These are phyloP conservation scores for Siphlonurus alternatus DNA, from an alignment of 2,888 invertebrate genomes.

Conservation along the genomic window DNA sequence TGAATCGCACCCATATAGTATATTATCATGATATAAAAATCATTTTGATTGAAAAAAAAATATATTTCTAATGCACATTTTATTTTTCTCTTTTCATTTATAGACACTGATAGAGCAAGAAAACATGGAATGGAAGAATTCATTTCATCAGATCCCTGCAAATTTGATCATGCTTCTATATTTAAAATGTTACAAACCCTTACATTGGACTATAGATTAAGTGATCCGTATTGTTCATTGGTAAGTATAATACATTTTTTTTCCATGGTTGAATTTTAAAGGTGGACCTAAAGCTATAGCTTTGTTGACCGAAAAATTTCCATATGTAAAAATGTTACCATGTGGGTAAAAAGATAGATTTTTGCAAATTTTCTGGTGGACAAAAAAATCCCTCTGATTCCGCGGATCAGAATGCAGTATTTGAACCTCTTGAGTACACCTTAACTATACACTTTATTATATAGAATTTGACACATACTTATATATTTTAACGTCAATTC, in stretches of 20 bases:
- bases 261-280: constrained; percentile 4
- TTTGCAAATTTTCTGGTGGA: no score
- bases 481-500: no score
- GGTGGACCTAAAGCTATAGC: neutral
- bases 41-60: no score
- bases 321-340: neutral
- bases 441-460: no score
- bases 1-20: no score
- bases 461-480: no score
- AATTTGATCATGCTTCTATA: constrained; percentile 85
- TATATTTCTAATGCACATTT: no score
- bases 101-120: constrained; percentile 85
- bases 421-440: no score
- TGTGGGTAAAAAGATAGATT: neutral
- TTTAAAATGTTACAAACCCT: constrained; percentile 85
- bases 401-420: no score
- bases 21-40: no score
- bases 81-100: no score
- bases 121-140: constrained; percentile 99
- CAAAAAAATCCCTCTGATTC: no score
- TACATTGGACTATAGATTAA: constrained; percentile 86
- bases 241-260: constrained; percentile 34
- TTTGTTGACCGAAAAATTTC: neutral
- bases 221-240: constrained; percentile 96
- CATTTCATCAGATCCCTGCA: constrained; percentile 97